Conservation (phyloP, 1,140 invertebrate genomes). For the Drosophila fuyamai region DNA sequence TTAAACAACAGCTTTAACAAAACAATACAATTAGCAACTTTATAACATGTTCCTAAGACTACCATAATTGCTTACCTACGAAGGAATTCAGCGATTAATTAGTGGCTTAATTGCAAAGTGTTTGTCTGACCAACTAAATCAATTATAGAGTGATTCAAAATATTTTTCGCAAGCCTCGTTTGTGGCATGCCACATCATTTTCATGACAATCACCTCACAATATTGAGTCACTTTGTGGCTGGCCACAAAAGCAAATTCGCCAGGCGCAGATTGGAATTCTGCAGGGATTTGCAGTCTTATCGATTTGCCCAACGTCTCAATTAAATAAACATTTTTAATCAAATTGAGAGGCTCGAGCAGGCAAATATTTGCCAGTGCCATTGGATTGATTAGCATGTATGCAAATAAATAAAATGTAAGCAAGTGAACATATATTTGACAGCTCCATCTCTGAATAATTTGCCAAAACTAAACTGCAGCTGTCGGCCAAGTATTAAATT, state of each 20-base stretch:
- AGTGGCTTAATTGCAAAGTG: constrained; percentile 12
- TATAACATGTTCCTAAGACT: background rate
- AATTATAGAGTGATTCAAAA: constrained; percentile 45
- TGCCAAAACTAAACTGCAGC: constrained; percentile 13
- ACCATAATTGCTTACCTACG: background rate
- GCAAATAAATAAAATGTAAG: constrained; percentile 36
- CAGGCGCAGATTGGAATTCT: background rate
- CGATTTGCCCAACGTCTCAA: constrained; percentile 6
- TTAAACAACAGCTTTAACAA: background rate
- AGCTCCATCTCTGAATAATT: constrained; percentile 24
- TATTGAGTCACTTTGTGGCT: constrained; percentile 39
- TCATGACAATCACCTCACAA: constrained; percentile 16
- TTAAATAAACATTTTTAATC: constrained; percentile 54
- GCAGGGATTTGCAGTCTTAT: background rate
- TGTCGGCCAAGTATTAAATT: constrained; percentile 1
- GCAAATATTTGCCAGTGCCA: constrained; percentile 27
- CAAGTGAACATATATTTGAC: constrained; percentile 18
- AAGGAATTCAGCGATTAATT: constrained; percentile 8
- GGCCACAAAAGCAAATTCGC: constrained; percentile 6
- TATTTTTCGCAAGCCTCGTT: constrained; percentile 13
- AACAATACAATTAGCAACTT: background rate
- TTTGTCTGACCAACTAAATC: background rate
- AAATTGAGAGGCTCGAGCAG: constrained; percentile 8
- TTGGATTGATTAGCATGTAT: constrained; percentile 18
- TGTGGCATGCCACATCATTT: constrained; percentile 22